These are phyloP conservation scores for Ichneumoninae sp. DNA, from an alignment of 2,888 invertebrate species.

Conservation along the genomic window DNA sequence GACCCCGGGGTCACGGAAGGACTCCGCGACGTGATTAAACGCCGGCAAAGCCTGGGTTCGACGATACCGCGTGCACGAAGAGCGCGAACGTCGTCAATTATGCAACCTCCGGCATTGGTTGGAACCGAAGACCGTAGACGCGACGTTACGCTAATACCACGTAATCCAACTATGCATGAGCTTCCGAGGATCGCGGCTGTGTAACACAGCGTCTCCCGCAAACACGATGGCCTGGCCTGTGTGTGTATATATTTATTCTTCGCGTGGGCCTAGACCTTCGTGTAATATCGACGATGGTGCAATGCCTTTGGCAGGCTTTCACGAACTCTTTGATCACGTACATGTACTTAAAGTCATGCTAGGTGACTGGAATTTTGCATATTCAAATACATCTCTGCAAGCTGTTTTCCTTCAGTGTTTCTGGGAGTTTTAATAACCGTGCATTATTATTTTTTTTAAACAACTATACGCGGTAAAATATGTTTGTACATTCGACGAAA, in stretches of 20 bases:
- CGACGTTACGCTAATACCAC: conserved; percentile 57
- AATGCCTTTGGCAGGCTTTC: conserved; percentile 48
- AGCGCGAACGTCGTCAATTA: conserved; percentile 55
- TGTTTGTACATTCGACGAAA: not conserved
- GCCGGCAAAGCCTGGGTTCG: conserved; percentile 42
- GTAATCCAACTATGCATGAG: conserved; percentile 59
- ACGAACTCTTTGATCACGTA: conserved; percentile 35
- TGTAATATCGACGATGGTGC: conserved; percentile 58
- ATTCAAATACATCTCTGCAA: not conserved
- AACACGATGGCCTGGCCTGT: conserved; percentile 27
- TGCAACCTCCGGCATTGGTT: conserved; percentile 61
- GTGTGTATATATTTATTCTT: conserved; percentile 49
- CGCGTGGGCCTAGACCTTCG: conserved; percentile 66
- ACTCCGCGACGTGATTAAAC: conserved; percentile 52
- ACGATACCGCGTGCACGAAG: conserved; percentile 32
- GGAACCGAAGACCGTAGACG: conserved; percentile 50
- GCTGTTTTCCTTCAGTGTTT: not conserved
- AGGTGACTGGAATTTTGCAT: not conserved
- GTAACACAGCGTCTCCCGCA: not conserved
- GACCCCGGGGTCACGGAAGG: conserved; percentile 44
- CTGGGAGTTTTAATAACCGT: not conserved
- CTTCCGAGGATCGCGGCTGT: conserved; percentile 52
- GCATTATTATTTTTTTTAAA: not conserved
- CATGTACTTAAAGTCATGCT: not conserved
- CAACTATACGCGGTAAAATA: not conserved